phyloP scores from a whole-genome alignment of 2,888 invertebrate species.

The Pinctada fucata region DNA sequence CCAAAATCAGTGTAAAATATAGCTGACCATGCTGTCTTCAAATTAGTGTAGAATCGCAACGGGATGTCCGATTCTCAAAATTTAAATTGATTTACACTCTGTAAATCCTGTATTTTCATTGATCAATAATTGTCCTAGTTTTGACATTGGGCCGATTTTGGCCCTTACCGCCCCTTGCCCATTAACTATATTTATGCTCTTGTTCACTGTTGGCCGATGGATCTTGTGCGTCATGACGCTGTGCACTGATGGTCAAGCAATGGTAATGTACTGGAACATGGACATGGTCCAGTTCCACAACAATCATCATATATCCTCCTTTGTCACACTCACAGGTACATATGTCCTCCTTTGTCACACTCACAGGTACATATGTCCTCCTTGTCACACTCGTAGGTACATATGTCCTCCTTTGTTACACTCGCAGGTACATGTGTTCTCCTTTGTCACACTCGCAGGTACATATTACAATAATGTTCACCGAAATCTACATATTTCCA shows the following conservation, averaged over 20 bases:
- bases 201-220: neutral
- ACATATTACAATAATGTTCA: too few species aligned
- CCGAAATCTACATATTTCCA: too few species aligned
- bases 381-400: neutral
- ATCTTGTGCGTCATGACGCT: conserved; percentile 4
- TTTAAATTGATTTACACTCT: too few species aligned
- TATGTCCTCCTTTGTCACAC: conserved; percentile 10
- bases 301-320: conserved; percentile 10
- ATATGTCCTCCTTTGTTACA: too few species aligned
- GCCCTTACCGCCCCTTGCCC: too few species aligned
- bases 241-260: conserved; percentile 12
- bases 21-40: too few species aligned
- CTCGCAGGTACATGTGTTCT: too few species aligned
- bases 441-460: too few species aligned
- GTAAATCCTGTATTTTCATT: too few species aligned
- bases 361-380: conserved; percentile 9
- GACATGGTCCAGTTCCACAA: conserved; percentile 16
- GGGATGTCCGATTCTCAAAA: too few species aligned
- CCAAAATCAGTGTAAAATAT: too few species aligned
- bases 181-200: neutral
- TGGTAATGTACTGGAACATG: conserved; percentile 10
- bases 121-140: neutral
- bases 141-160: neutral
- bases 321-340: conserved; percentile 14
- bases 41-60: too few species aligned